phyloP scores from a whole-genome alignment of 2,888 invertebrate species.

The Blomia tropicalis region DNA sequence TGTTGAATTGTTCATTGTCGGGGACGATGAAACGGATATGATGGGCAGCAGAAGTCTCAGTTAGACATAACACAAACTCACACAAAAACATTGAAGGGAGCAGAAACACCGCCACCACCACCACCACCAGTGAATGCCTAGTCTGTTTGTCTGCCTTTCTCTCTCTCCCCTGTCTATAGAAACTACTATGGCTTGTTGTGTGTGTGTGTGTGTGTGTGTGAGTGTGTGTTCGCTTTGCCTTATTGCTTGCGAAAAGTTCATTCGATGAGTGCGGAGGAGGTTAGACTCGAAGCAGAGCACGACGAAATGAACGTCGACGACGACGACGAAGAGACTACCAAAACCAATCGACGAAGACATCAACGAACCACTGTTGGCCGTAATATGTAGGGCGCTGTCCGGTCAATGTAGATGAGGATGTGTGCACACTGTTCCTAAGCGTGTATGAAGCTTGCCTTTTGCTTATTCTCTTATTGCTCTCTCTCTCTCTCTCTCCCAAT shows the following conservation, averaged over 20 bases:
- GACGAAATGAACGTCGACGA: no score
- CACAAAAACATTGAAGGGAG: neutral
- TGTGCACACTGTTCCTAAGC: no score
- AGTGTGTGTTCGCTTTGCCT: neutral
- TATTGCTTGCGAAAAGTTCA: constrained; percentile 12
- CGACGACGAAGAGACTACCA: neutral
- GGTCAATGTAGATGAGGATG: neutral
- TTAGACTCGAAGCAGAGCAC: constrained; percentile 6
- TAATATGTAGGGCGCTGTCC: constrained; percentile 14
- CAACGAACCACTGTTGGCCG: neutral
- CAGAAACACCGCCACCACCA: neutral
- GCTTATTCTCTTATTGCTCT: neutral
- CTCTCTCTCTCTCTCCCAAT: neutral
- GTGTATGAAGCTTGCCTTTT: no score
- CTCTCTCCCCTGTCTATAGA: neutral
- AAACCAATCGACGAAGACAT: neutral
- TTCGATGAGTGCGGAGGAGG: constrained; percentile 11
- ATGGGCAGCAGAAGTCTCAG: no score
- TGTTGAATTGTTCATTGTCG: neutral
- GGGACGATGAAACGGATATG: constrained; percentile 8
- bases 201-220: neutral
- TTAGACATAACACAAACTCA: neutral
- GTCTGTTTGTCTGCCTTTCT: neutral
- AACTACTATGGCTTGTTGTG: neutral
- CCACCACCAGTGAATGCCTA: neutral